Conservation (phyloP, 35 echinoderm and acorn worm genomes). For the Lytechinus variegatus region DNA sequence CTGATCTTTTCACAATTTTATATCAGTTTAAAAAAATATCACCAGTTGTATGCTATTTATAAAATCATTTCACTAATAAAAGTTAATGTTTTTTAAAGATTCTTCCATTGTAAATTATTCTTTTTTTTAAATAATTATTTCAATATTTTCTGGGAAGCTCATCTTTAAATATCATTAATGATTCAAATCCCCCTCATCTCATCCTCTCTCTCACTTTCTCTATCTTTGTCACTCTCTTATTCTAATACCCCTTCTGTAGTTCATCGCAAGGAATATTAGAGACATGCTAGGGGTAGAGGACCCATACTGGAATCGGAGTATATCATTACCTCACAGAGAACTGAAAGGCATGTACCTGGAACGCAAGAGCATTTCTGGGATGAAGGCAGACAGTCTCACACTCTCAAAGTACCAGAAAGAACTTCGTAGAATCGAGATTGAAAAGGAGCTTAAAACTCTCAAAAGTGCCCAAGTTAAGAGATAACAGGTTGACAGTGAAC, state of each 20-base stretch:
- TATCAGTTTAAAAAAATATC: no score
- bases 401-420: constrained; percentile 91
- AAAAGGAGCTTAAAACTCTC: constrained; percentile 11
- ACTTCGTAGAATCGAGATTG: constrained; percentile 60
- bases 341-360: constrained; percentile 96
- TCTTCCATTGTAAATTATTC: no score
- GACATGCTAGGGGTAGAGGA: constrained; percentile 88
- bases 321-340: constrained; percentile 86
- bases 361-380: constrained; percentile 86
- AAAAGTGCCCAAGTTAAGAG: constrained; percentile 42
- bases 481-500: not conserved
- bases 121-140: no score
- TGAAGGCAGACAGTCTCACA: constrained; percentile 76
- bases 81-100: no score
- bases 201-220: no score
- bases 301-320: constrained; percentile 94
- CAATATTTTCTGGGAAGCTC: no score
- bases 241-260: constrained; percentile 43
- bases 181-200: no score
- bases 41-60: no score
- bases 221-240: not conserved
- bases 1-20: no score
- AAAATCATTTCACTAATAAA: no score
- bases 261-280: constrained; percentile 79
- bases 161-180: no score